Evolutionary conservation across 2,113 vertebrate genomes (phyloP).

Genomic region (Acanthisitta chloris): DNA sequence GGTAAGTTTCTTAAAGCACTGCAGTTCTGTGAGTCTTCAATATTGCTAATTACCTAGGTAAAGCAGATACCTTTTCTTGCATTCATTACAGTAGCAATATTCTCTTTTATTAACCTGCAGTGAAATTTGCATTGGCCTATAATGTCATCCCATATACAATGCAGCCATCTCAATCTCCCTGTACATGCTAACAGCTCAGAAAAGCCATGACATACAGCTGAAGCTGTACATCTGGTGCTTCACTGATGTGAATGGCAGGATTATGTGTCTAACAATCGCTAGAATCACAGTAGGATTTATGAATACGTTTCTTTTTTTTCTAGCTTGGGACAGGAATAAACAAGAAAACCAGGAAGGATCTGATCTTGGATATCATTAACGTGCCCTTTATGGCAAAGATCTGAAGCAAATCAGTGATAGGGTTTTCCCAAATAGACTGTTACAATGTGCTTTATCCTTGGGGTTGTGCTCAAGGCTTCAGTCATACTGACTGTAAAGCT

Average conservation of each 20-base stretch:
- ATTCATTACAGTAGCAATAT: not conserved
- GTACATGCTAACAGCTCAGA: not conserved
- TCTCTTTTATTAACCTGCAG: not conserved
- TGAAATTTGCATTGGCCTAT: not conserved
- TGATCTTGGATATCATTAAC: not conserved
- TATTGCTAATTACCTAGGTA: not conserved
- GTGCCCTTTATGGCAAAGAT: not conserved
- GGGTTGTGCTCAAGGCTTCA: not conserved
- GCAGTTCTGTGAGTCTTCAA: not conserved
- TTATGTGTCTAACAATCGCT: not conserved
- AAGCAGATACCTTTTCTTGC: not conserved
- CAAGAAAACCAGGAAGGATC: not conserved
- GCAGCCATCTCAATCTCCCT: not conserved
- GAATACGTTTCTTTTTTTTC: not conserved
- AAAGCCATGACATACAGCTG: not conserved
- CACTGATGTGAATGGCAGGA: not conserved
- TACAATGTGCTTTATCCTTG: not conserved
- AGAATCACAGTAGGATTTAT: not conserved
- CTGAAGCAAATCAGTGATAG: not conserved
- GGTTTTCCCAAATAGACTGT: not conserved
- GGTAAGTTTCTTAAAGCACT: not conserved
- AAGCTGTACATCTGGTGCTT: not conserved
- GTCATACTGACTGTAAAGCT: not conserved
- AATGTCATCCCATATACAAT: fast-evolving
- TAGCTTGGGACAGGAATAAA: not conserved